A percentile compares a stretch with the other conserved stretches of the same genome.
Conservation (phyloP, 2,888 invertebrate genomes). For the Hypolimnas misippus region DNA sequence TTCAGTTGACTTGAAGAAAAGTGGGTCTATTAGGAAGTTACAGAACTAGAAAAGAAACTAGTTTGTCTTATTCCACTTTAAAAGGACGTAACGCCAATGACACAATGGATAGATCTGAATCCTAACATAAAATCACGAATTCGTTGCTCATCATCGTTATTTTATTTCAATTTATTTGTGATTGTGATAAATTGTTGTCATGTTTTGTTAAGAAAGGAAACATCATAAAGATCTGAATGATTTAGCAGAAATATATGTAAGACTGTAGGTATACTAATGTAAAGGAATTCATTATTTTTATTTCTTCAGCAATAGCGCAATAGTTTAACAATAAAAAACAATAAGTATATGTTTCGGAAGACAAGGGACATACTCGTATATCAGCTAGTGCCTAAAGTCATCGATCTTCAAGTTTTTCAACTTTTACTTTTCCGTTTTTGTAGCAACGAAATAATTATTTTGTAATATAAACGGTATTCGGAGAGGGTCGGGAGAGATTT, state of each 20-base stretch:
- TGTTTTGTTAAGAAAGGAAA: too few species aligned
- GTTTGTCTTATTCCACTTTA: neutral
- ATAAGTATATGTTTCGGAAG: neutral
- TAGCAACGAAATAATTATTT: slow-evolving; percentile 47
- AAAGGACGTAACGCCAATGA: neutral
- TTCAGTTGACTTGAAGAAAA: neutral
- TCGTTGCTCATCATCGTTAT: too few species aligned
- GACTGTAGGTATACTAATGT: too few species aligned
- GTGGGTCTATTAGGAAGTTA: neutral
- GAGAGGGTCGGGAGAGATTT: slow-evolving; percentile 49
- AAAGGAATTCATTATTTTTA: too few species aligned
- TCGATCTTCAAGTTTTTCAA: slow-evolving; percentile 36
- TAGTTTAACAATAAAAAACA: neutral
- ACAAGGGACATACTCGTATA: neutral
- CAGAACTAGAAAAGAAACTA: neutral
- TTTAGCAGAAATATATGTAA: too few species aligned
- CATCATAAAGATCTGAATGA: too few species aligned
- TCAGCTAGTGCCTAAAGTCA: neutral
- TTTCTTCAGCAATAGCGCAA: neutral
- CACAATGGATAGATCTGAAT: neutral
- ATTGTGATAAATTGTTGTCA: too few species aligned
- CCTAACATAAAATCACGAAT: too few species aligned
- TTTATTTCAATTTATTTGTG: too few species aligned
- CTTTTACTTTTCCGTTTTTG: slow-evolving; percentile 37
- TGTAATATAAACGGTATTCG: slow-evolving; percentile 47